Evolutionary conservation across 2,888 invertebrate genomes (phyloP).

Genomic region (Venustoraphidia nigricollis): DNA sequence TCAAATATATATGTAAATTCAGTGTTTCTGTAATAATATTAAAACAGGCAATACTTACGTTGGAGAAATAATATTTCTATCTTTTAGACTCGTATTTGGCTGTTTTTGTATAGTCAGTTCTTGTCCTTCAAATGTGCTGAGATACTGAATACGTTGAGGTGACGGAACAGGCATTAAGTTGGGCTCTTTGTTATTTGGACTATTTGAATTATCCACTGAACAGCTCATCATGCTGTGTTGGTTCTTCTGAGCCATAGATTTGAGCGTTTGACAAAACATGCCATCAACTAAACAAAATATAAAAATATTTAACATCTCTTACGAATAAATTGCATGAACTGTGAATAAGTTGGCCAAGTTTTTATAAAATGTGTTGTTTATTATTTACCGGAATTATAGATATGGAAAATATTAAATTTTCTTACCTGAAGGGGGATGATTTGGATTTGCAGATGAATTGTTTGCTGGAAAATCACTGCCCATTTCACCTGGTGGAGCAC

Average conservation of each 20-base stretch:
- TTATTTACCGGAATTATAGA: not conserved
- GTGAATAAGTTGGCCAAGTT: not conserved
- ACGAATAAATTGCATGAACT: not conserved
- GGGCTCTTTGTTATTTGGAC: conserved; percentile 50
- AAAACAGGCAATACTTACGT: conserved; percentile 39
- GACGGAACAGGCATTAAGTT: conserved; percentile 93
- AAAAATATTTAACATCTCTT: not conserved
- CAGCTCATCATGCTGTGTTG: conserved; percentile 25
- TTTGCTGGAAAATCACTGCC: conserved; percentile 19
- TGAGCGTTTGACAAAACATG: conserved; percentile 46
- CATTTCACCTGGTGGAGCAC: conserved; percentile 21
- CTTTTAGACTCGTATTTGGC: conserved; percentile 78
- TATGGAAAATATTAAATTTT: conserved; percentile 1
- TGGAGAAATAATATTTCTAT: conserved; percentile 56
- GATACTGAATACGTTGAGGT: conserved; percentile 90
- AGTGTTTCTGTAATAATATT: not conserved
- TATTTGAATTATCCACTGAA: conserved; percentile 3
- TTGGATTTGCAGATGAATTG: conserved; percentile 24
- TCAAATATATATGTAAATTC: conserved; percentile 2
- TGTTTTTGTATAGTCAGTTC: conserved; percentile 93
- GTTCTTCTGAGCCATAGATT: conserved; percentile 44
- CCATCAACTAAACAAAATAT: conserved; percentile 33
- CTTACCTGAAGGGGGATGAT: conserved; percentile 29
- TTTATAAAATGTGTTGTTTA: not conserved
- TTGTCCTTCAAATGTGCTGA: conserved; percentile 91